Conservation (phyloP, 2,113 vertebrate genomes). For the Pongo pygmaeus region DNA sequence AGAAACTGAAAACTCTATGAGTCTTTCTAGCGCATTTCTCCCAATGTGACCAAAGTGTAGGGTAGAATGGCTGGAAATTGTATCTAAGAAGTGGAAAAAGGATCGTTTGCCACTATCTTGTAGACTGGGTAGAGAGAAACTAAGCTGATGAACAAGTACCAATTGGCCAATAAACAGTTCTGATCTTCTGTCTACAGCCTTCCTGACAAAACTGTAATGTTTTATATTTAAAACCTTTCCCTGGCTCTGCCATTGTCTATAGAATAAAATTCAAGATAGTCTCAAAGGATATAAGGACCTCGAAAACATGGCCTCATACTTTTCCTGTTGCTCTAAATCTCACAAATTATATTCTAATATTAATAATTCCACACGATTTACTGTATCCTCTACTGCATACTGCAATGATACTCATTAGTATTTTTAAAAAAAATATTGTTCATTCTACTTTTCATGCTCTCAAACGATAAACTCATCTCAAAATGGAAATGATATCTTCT, state of each 20-base stretch:
- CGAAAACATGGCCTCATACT: neutral
- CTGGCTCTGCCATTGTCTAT: neutral
- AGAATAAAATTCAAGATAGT: neutral
- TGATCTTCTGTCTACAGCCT: neutral
- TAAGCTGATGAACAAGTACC: neutral
- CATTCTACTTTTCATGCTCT: neutral
- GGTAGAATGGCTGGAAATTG: neutral
- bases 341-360: neutral
- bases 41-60: neutral
- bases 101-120: neutral
- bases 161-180: neutral
- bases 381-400: neutral
- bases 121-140: neutral
- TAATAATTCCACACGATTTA: no score
- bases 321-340: neutral
- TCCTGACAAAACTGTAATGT: neutral
- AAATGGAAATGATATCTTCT: neutral
- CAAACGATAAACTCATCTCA: neutral
- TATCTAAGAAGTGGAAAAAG: neutral
- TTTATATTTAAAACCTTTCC: no score
- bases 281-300: neutral
- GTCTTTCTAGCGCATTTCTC: neutral
- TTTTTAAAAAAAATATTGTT: neutral
- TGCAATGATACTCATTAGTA: neutral
- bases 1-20: neutral